Evolutionary conservation across 2,797 vertebrate genomes (phyloP).

Genomic region (Leuciscus waleckii): DNA sequence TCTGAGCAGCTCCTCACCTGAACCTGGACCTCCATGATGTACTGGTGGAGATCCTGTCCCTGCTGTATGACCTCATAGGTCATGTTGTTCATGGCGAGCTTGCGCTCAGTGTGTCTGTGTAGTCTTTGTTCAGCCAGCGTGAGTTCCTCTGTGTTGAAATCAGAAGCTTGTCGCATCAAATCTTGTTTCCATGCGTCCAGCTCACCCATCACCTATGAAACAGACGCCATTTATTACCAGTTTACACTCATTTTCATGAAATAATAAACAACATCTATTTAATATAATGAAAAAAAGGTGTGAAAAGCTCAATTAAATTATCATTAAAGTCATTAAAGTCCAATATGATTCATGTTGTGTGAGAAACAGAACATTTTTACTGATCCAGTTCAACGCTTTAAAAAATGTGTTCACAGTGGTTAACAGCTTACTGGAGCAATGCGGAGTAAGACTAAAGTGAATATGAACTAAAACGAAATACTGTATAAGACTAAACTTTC

Average conservation of each 20-base stretch:
- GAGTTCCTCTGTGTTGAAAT: slow-evolving; percentile 92
- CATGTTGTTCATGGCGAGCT: slow-evolving; percentile 98
- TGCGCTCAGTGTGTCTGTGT: slow-evolving; percentile 93
- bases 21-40: slow-evolving; percentile 94
- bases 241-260: not conserved
- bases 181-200: slow-evolving; percentile 98
- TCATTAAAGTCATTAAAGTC: not conserved
- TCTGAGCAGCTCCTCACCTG: slow-evolving; percentile 76
- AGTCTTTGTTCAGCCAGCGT: slow-evolving; percentile 93
- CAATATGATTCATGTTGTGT: not conserved
- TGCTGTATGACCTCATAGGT: slow-evolving; percentile 97
- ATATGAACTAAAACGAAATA: not conserved
- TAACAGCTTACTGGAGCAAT: not conserved
- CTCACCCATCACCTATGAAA: slow-evolving; percentile 89
- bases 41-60: slow-evolving; percentile 95
- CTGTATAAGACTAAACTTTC: not conserved
- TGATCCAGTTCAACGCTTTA: not conserved
- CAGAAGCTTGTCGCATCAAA: slow-evolving; percentile 91
- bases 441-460: too few relatives aligned
- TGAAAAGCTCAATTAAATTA: not conserved
- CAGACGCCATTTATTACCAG: slow-evolving; percentile 7
- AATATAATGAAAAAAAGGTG: not conserved
- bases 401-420: not conserved
- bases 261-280: not conserved
- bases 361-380: not conserved